phyloP scores from a whole-genome alignment of 1,140 invertebrate genomes.

The Myzus persicae region DNA sequence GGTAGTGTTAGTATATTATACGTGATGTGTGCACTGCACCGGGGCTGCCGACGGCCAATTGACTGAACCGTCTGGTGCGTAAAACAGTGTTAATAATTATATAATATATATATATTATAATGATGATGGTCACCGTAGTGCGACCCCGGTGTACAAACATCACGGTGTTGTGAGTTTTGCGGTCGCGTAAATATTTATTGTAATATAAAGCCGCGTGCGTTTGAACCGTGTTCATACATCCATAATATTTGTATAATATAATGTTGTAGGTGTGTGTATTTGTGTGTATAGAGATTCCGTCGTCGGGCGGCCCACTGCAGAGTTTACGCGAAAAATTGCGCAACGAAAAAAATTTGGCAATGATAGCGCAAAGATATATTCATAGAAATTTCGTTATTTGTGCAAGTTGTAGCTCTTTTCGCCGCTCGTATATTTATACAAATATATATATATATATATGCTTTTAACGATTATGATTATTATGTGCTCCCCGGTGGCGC shows the following conservation, averaged over 20 bases:
- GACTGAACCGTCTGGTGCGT: too few relatives aligned
- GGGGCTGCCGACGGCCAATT: too few relatives aligned
- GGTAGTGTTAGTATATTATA: too few relatives aligned
- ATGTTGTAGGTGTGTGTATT: background rate
- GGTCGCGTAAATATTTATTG: slow-evolving; percentile 15
- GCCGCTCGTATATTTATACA: too few relatives aligned
- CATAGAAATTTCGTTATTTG: slow-evolving; percentile 30
- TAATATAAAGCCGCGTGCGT: background rate
- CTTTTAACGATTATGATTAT: background rate
- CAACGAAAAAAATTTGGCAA: slow-evolving; percentile 32
- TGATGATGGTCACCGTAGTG: too few relatives aligned
- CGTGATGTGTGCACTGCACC: too few relatives aligned
- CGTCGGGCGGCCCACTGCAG: background rate
- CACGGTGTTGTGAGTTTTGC: background rate
- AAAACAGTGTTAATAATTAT: too few relatives aligned
- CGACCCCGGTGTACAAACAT: background rate
- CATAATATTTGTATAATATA: background rate
- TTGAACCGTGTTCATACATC: background rate
- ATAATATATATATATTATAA: background rate
- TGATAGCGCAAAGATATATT: background rate
- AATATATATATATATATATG: background rate
- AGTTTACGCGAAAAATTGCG: slow-evolving; percentile 34
- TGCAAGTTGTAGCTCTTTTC: background rate
- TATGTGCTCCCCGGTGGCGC: too few relatives aligned
- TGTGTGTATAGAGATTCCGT: background rate